A percentile compares a stretch with the other conserved stretches of the same genome.
Evolutionary conservation across 2,797 vertebrate species (phyloP).

Genomic region (Myotis vivesi): DNA sequence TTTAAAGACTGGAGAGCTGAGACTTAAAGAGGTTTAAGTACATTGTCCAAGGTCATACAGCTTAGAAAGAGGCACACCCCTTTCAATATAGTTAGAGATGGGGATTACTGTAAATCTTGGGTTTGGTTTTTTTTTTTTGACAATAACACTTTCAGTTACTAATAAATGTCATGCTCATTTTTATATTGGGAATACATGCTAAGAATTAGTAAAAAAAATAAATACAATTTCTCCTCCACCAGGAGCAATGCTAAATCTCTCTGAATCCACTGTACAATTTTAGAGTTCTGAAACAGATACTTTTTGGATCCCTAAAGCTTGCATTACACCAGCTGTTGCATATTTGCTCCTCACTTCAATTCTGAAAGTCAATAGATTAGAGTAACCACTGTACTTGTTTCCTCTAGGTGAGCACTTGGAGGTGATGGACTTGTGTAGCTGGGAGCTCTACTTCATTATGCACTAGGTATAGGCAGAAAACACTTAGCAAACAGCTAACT

Average conservation of each 20-base stretch:
- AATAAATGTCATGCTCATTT: not conserved
- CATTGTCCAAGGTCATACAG: not conserved
- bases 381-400: not conserved
- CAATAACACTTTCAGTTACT: not conserved
- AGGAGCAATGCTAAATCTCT: not conserved
- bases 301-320: not conserved
- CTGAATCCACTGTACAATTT: not conserved
- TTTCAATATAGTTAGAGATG: not conserved
- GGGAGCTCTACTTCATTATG: not conserved
- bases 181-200: slow-evolving; percentile 28
- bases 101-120: not conserved
- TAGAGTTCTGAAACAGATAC: not conserved
- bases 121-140: not conserved
- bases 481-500: slow-evolving; percentile 63
- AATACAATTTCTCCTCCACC: not conserved
- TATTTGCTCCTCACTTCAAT: not conserved
- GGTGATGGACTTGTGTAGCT: not conserved
- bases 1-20: not conserved
- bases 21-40: not conserved
- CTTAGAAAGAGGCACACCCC: not conserved
- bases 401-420: not conserved
- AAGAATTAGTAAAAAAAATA: not conserved
- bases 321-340: not conserved
- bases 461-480: not conserved
- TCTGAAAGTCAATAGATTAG: not conserved